Conservation (phyloP, 2,888 invertebrate genomes). For the Caenorhabditis sp. region DNA sequence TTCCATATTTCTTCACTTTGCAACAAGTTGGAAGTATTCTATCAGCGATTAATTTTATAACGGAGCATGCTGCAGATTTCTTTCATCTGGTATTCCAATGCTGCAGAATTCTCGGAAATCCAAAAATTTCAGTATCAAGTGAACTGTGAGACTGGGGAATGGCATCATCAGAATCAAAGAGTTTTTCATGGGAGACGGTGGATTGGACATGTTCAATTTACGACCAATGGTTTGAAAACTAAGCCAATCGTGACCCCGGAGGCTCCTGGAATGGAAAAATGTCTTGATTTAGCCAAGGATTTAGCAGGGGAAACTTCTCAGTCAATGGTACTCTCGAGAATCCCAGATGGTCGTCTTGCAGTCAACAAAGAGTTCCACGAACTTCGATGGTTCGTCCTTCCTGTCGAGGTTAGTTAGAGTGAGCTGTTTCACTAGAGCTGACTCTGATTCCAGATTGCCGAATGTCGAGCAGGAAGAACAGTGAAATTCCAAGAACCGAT, state of each 20-base stretch:
- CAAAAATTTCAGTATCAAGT: conserved; percentile 88
- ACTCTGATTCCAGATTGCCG: conserved; percentile 25
- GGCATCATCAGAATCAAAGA: conserved; percentile 90
- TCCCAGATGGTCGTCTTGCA: conserved; percentile 89
- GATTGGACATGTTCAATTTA: conserved; percentile 61
- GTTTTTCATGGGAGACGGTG: conserved; percentile 91
- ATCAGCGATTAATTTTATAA: conserved; percentile 91
- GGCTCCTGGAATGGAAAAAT: conserved; percentile 3
- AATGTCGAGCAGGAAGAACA: conserved; percentile 33
- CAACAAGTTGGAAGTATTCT: conserved; percentile 85
- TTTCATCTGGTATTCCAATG: conserved; percentile 86
- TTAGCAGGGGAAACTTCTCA: conserved; percentile 34
- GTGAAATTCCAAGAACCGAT: neutral
- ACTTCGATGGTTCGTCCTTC: conserved; percentile 92
- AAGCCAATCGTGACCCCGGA: neutral
- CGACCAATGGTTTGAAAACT: conserved; percentile 39
- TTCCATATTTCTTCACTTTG: conserved; percentile 88
- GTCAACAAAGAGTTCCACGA: conserved; percentile 88
- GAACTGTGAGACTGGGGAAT: conserved; percentile 93
- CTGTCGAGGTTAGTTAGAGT: conserved; percentile 87
- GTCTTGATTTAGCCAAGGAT: conserved; percentile 27
- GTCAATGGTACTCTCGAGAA: conserved; percentile 69
- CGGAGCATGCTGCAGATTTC: conserved; percentile 92
- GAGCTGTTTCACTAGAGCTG: neutral
- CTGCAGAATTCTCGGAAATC: neutral